Conservation (phyloP, 2,113 vertebrate genomes). For the Oncorhynchus gorbuscha region DNA sequence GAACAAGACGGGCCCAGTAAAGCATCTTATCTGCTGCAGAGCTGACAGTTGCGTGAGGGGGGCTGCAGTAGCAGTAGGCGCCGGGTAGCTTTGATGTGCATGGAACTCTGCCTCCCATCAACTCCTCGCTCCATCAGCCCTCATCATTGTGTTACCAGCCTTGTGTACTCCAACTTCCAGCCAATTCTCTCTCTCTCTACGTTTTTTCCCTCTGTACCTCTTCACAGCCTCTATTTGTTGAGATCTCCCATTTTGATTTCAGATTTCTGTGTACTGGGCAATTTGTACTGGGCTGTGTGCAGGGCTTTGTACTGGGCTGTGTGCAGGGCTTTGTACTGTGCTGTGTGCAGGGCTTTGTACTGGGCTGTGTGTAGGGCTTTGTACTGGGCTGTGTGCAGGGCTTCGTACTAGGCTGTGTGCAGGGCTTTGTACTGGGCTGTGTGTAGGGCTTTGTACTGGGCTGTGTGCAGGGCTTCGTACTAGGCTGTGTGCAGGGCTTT, state of each 20-base stretch:
- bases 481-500: no score
- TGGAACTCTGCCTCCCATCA: constrained; percentile 30
- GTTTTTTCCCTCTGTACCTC: not conserved
- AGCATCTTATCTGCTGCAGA: constrained; percentile 62
- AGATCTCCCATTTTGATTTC: not conserved
- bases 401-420: no score
- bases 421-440: no score
- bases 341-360: no score
- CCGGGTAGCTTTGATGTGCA: constrained; percentile 48
- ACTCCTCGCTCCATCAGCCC: constrained; percentile 46
- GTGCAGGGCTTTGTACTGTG: no score
- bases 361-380: no score
- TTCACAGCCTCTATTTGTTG: not conserved
- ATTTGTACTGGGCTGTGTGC: no score
- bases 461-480: no score
- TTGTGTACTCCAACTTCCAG: not conserved
- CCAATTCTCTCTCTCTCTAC: not conserved
- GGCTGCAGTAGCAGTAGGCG: constrained; percentile 41
- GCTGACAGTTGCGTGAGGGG: constrained; percentile 51
- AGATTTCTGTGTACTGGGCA: constrained; percentile 1
- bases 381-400: no score
- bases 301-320: no score
- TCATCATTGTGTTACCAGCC: constrained; percentile 41
- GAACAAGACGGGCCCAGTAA: constrained; percentile 60
- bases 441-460: no score